Conservation (phyloP, 1,140 invertebrate species). For the Nylanderia fulva region DNA sequence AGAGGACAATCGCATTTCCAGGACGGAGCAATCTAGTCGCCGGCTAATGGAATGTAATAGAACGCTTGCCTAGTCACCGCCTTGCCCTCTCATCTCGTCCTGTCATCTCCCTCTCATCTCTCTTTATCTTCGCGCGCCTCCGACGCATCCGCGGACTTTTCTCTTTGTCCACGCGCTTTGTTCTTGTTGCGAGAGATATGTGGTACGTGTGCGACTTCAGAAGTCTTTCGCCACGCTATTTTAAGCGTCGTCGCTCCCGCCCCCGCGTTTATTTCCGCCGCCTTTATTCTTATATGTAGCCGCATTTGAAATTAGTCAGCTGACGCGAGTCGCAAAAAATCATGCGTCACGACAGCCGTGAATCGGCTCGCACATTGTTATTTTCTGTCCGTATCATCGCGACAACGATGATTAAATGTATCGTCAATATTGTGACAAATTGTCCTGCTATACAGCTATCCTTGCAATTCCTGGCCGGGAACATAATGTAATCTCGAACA, state of each 20-base stretch:
- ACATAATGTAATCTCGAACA: slow-evolving; percentile 1
- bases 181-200: slow-evolving; percentile 62
- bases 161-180: slow-evolving; percentile 64
- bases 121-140: not conserved
- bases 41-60: slow-evolving; percentile 64
- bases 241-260: slow-evolving; percentile 61
- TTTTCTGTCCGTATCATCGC: not conserved
- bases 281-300: slow-evolving; percentile 65
- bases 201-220: slow-evolving; percentile 9
- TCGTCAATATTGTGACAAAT: not conserved
- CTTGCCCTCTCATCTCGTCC: slow-evolving; percentile 31
- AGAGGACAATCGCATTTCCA: slow-evolving; percentile 49
- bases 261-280: slow-evolving; percentile 68
- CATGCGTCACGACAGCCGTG: not conserved
- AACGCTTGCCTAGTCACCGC: slow-evolving; percentile 52
- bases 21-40: slow-evolving; percentile 53
- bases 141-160: slow-evolving; percentile 56
- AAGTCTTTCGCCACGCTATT: slow-evolving; percentile 65
- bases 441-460: not conserved
- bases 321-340: slow-evolving; percentile 54
- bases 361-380: not conserved
- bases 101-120: not conserved
- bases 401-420: slow-evolving; percentile 28
- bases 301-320: slow-evolving; percentile 49
- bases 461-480: not conserved